phyloP scores from a whole-genome alignment of 1,140 invertebrate species.

The Bombus difficillimus region DNA sequence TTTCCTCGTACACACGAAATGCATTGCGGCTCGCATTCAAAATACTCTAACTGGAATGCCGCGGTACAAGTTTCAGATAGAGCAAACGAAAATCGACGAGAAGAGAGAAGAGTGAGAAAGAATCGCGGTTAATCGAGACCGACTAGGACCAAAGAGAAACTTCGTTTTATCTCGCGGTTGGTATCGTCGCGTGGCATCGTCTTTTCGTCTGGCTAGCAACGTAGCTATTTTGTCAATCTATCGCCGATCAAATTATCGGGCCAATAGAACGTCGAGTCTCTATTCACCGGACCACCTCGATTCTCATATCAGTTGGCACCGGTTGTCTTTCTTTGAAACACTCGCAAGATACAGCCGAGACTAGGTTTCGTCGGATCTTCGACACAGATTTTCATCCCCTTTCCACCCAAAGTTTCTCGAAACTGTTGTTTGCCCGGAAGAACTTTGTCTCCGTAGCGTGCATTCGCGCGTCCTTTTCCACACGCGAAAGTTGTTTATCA shows the following conservation, averaged over 20 bases:
- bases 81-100: background rate
- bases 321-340: conserved; percentile 51
- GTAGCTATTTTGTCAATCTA: conserved; percentile 54
- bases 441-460: too few relatives aligned
- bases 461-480: background rate
- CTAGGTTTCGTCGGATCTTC: background rate
- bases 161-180: conserved; percentile 23
- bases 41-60: background rate
- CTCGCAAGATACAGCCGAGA: background rate
- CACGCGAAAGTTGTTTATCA: background rate
- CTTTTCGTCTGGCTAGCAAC: conserved; percentile 9
- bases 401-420: too few relatives aligned
- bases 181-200: conserved; percentile 30
- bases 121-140: conserved; percentile 14
- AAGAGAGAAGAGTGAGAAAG: background rate
- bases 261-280: conserved; percentile 12
- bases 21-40: conserved; percentile 30
- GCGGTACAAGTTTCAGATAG: background rate
- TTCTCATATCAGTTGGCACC: too few relatives aligned
- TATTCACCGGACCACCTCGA: background rate
- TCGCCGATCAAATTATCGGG: conserved; percentile 60
- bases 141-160: conserved; percentile 9
- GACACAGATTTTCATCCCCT: conserved; percentile 9
- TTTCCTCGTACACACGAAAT: conserved; percentile 34
- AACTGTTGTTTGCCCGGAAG: too few relatives aligned